phyloP scores from a whole-genome alignment of 2,888 invertebrate species.

The Pyrochroa serraticornis region DNA sequence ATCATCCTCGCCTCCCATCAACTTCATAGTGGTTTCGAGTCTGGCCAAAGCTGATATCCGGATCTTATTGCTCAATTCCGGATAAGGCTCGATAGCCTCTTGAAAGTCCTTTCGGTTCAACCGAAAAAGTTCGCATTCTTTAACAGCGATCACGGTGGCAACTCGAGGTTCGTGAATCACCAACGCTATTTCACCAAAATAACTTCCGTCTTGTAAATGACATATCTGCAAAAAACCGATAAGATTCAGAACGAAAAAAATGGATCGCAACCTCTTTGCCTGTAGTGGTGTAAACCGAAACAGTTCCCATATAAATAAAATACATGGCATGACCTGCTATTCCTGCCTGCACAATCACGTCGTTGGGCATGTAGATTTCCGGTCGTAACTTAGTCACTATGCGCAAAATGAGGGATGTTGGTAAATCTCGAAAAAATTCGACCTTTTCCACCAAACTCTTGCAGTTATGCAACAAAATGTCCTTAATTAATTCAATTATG shows the following conservation, averaged over 20 bases:
- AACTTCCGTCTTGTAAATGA: constrained; percentile 58
- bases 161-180: constrained; percentile 54
- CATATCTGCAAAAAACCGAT: constrained; percentile 49
- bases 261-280: constrained; percentile 52
- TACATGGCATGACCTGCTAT: constrained; percentile 52
- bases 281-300: constrained; percentile 54
- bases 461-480: constrained; percentile 53
- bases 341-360: constrained; percentile 54
- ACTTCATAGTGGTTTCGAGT: constrained; percentile 1
- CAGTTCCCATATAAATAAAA: constrained; percentile 57
- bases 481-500: constrained; percentile 26
- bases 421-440: constrained; percentile 53
- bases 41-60: constrained; percentile 35
- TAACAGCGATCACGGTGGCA: constrained; percentile 57
- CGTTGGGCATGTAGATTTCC: constrained; percentile 55
- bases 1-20: no score
- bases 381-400: constrained; percentile 48
- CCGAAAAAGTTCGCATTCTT: constrained; percentile 57
- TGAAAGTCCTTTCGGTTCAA: constrained; percentile 54
- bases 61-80: constrained; percentile 50
- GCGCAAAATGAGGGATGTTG: constrained; percentile 44
- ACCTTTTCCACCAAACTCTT: constrained; percentile 52
- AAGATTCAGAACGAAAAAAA: no score
- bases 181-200: constrained; percentile 59
- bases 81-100: constrained; percentile 51